Conservation (phyloP, 2,888 invertebrate species). For the Tribolium freemani region DNA sequence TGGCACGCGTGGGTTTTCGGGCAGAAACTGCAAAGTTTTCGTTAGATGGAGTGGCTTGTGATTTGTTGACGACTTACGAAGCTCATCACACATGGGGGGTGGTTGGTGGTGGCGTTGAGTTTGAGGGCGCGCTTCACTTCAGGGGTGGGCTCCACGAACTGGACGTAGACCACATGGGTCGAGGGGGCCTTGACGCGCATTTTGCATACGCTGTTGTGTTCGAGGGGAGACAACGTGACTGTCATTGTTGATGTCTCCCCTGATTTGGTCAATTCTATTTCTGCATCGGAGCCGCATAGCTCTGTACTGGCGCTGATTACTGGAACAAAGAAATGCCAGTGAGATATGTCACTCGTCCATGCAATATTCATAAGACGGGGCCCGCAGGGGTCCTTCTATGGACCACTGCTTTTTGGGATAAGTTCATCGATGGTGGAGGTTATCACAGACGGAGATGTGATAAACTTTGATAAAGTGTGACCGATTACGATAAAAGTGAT, state of each 20-base stretch:
- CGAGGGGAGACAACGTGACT: constrained; percentile 49
- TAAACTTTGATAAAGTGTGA: neutral
- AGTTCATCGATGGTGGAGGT: neutral
- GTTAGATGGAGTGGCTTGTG: neutral
- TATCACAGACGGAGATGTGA: neutral
- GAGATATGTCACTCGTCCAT: neutral
- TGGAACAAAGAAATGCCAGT: constrained; percentile 45
- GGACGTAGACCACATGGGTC: constrained; percentile 59
- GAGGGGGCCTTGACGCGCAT: constrained; percentile 57
- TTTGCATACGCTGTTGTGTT: constrained; percentile 51
- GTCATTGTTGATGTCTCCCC: constrained; percentile 54
- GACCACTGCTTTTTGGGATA: neutral
- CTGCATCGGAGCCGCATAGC: constrained; percentile 53
- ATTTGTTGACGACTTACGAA: constrained; percentile 54
- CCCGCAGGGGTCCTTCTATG: neutral
- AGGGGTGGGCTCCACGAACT: constrained; percentile 49
- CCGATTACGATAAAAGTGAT: constrained; percentile 12
- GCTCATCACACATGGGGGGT: constrained; percentile 55
- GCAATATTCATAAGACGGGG: constrained; percentile 2
- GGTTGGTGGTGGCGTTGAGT: constrained; percentile 36
- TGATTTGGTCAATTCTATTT: constrained; percentile 48
- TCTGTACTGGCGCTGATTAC: constrained; percentile 47
- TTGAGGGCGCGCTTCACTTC: constrained; percentile 37
- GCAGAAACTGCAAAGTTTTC: constrained; percentile 55
- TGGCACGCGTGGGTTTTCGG: constrained; percentile 55